phyloP scores from a whole-genome alignment of 2,797 vertebrate genomes.

The Rhinatrema bivittatum region DNA sequence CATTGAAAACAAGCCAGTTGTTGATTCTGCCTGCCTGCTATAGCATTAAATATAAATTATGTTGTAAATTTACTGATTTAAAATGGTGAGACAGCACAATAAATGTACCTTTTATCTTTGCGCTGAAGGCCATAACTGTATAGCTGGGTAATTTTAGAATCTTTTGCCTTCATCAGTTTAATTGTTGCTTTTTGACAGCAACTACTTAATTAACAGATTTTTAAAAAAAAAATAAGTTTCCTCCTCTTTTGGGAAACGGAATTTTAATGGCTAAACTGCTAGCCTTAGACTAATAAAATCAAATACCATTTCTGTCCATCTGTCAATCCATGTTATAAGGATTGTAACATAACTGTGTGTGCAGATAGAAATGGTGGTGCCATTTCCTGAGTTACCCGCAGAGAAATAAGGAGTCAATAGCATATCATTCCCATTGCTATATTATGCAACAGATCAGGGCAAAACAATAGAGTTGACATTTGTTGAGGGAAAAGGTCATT shows the following conservation, averaged over 20 bases:
- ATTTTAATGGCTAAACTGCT: constrained; percentile 69
- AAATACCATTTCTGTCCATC: constrained; percentile 54
- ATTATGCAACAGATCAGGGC: constrained; percentile 22
- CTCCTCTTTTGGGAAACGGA: constrained; percentile 61
- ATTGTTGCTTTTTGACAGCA: constrained; percentile 61
- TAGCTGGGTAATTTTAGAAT: constrained; percentile 54
- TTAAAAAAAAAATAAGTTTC: constrained; percentile 59
- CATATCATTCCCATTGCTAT: constrained; percentile 19
- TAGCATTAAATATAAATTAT: constrained; percentile 57
- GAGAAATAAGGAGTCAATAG: constrained; percentile 8
- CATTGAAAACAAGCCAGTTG: constrained; percentile 51
- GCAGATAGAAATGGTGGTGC: constrained; percentile 42
- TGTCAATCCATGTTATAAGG: constrained; percentile 52
- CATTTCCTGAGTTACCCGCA: constrained; percentile 32
- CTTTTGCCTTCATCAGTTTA: constrained; percentile 66
- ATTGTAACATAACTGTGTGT: constrained; percentile 46
- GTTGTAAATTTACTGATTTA: constrained; percentile 60
- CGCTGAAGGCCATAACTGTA: constrained; percentile 58
- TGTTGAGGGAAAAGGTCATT: constrained; percentile 13
- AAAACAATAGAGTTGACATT: constrained; percentile 16
- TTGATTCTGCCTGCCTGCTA: constrained; percentile 69
- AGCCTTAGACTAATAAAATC: constrained; percentile 65
- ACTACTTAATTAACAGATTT: constrained; percentile 60
- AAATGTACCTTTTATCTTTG: constrained; percentile 66
- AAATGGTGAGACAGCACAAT: constrained; percentile 68